These are phyloP conservation scores for Apomyelois bistriatella DNA, from an alignment of 2,888 invertebrate species.

Conservation along the genomic window DNA sequence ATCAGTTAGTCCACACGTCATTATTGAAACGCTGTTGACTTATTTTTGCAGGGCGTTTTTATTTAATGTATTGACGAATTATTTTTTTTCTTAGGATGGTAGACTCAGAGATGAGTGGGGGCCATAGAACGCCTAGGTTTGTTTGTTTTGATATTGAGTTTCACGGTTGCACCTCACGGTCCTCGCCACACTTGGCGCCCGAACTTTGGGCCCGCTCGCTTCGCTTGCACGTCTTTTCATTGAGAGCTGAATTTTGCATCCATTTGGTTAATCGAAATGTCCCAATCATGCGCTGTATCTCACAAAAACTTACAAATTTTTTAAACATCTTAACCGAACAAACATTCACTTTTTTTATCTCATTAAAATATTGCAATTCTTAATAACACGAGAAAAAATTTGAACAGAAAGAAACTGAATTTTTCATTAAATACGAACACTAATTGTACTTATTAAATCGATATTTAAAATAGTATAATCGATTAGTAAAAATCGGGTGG, in stretches of 20 bases:
- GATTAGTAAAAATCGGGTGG: too few relatives aligned
- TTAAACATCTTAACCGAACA: too few relatives aligned
- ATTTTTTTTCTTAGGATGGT: constrained; percentile 80
- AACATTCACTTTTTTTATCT: too few relatives aligned
- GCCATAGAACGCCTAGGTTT: constrained; percentile 86
- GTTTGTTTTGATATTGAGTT: constrained; percentile 77
- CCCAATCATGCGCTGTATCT: too few relatives aligned
- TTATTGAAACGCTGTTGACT: constrained; percentile 5
- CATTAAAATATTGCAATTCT: too few relatives aligned
- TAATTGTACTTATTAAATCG: too few relatives aligned
- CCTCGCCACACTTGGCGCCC: constrained; percentile 19
- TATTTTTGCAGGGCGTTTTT: not conserved
- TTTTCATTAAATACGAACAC: too few relatives aligned
- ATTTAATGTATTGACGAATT: constrained; percentile 19
- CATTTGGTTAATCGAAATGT: not conserved
- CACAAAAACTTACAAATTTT: too few relatives aligned
- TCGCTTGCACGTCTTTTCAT: constrained; percentile 45
- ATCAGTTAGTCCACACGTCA: not conserved
- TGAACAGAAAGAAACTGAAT: too few relatives aligned
- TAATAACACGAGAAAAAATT: too few relatives aligned
- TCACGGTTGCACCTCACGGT: constrained; percentile 58
- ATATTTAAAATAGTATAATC: too few relatives aligned
- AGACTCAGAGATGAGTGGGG: constrained; percentile 84
- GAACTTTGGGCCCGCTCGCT: constrained; percentile 46
- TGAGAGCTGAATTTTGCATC: constrained; percentile 21